These are phyloP conservation scores for Adela reaumurella DNA, from an alignment of 2,888 invertebrate genomes.

Conservation along the genomic window DNA sequence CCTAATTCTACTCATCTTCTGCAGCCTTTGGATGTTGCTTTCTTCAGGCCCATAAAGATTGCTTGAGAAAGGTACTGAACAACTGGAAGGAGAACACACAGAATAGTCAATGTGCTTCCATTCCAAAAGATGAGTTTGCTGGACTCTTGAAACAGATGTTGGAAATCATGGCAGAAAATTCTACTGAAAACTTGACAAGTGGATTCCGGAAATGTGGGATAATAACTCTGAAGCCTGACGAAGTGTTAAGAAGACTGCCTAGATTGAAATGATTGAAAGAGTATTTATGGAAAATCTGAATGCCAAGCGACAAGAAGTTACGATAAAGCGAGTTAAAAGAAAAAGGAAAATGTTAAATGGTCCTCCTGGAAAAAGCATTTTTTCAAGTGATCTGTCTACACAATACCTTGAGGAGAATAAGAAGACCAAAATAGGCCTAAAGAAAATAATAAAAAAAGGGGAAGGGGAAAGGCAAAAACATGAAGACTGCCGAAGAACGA, in stretches of 20 bases:
- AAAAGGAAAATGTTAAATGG: conserved; percentile 2
- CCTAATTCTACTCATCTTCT: conserved; percentile 19
- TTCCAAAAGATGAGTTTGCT: conserved; percentile 14
- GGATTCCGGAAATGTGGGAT: conserved; percentile 13
- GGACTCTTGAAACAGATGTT: conserved; percentile 9
- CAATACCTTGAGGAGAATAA: too few relatives aligned
- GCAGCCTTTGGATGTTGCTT: conserved; percentile 19
- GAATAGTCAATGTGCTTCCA: conserved; percentile 10
- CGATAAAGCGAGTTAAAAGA: conserved; percentile 1
- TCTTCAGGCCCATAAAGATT: conserved; percentile 17
- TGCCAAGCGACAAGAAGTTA: neutral
- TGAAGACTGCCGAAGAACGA: too few relatives aligned
- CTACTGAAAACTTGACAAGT: conserved; percentile 8
- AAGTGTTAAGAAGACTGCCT: neutral
- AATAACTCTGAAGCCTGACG: conserved; percentile 8
- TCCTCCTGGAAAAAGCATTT: conserved; percentile 6
- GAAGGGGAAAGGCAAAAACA: too few relatives aligned
- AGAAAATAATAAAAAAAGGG: too few relatives aligned
- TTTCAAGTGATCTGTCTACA: too few relatives aligned
- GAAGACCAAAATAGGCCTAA: too few relatives aligned
- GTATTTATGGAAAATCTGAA: conserved; percentile 2
- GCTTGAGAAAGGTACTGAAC: conserved; percentile 12
- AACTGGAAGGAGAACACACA: conserved; percentile 12
- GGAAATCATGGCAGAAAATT: conserved; percentile 8
- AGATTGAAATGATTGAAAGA: neutral